Base-by-base conservation (phyloP, 2,888 invertebrate species). In the Calliopum simillimum region DNA sequence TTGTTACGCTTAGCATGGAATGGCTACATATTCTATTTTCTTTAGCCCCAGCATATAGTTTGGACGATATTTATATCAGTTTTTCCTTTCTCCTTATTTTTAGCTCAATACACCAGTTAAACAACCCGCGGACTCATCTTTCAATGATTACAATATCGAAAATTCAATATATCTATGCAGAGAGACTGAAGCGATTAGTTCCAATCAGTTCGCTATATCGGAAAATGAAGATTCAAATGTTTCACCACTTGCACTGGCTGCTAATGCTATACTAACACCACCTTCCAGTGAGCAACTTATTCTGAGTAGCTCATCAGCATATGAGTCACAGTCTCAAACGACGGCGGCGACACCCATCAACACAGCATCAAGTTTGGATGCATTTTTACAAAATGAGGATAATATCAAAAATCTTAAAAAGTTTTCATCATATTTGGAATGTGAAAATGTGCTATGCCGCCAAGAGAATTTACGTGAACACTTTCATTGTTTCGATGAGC, bases 401-500 rank as follows among this genome's bases (percentile, higher is more conserved):
- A 80, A 80, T 66, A 76, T 85, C 3, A 85, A 84, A 76, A 79
- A 85, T 73, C 76, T 86, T 70, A 82, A 83, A 69, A 86, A 85
- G 74, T 84, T 83, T 41, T 81, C 84, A 47, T 86, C 87, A 16
- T 86, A 85, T 76, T 73, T 86, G 75, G 87, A 86, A 74, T 86
- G 86, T 69, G 86, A 85, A 72, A 85, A 82, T 73, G 69, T 77
- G 5, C 77, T 84, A 49, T 86, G 86, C 68, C 81, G 83, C 3
- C 80, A 82, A 67, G 86, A 86, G 76, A 85, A 83, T 70, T 72
- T 85, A 49, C 85, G 97, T 79, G 98, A 98, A 84, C 98, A 98
- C 85, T 98, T 97, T 87, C 98, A 98, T 86, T 95, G 95, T 86
- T 90, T 90, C 71, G 89, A 87, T 68, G 89, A 89, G 85, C 90